Evolutionary conservation across 2,113 vertebrate genomes (phyloP).

Genomic region (Macroglossus sobrinus): DNA sequence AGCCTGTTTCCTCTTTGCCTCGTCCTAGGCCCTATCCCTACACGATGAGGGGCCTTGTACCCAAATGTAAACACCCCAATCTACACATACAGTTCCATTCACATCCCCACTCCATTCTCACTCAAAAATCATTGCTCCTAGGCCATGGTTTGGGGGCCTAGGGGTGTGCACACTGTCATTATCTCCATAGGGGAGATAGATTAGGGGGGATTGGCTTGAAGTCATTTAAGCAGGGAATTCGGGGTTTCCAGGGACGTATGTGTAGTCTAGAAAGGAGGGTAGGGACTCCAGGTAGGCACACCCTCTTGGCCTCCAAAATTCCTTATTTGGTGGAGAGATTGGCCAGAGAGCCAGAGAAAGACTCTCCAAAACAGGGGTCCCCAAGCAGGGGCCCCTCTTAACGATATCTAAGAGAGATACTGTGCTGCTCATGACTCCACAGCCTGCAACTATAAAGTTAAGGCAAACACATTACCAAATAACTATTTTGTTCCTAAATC

Average conservation of each 20-base stretch:
- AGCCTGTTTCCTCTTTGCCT: background rate
- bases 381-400: background rate
- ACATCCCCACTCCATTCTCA: fast-evolving
- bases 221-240: background rate
- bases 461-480: background rate
- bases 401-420: background rate
- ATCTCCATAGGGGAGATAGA: background rate
- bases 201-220: background rate
- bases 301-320: background rate
- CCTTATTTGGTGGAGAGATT: background rate
- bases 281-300: background rate
- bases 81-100: background rate
- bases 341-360: background rate
- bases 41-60: background rate
- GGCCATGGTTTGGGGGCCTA: too few relatives aligned
- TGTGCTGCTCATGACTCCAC: background rate
- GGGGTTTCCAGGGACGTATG: background rate
- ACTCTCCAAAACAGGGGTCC: background rate
- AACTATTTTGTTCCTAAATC: background rate
- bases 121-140: background rate
- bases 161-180: background rate
- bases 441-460: background rate
- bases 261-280: background rate
- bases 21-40: background rate
- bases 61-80: background rate